These are phyloP conservation scores for Otolemur crassicaudatus DNA, from an alignment of 2,797 vertebrate genomes.

Conservation along the genomic window DNA sequence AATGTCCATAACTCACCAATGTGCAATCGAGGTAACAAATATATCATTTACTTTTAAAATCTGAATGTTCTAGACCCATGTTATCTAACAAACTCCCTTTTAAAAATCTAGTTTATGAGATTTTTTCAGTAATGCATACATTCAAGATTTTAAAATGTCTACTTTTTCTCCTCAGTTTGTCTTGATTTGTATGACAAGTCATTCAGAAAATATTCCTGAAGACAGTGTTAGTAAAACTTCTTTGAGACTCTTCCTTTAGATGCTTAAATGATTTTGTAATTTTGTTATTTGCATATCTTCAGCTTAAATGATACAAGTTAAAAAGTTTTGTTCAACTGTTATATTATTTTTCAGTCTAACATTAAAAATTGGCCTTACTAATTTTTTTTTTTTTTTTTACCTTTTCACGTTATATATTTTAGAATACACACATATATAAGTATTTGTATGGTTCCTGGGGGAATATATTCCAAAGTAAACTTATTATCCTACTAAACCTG, in stretches of 20 bases:
- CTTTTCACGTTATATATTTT: neutral
- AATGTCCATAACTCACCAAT: neutral
- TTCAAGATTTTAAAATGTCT: neutral
- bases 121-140: neutral
- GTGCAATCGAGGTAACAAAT: neutral
- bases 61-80: neutral
- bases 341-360: neutral
- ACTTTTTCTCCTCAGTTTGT: neutral
- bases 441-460: neutral
- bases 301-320: neutral
- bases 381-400: neutral
- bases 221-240: neutral
- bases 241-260: neutral
- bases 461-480: neutral
- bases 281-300: neutral
- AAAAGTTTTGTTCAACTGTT: neutral
- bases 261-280: neutral
- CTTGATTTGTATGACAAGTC: neutral
- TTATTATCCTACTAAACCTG: neutral
- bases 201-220: neutral
- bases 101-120: neutral
- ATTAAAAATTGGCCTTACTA: neutral
- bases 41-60: neutral
- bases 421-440: neutral
- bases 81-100: neutral